These are phyloP conservation scores for Mobula birostris DNA, from an alignment of 2,113 vertebrate species.

Conservation along the genomic window DNA sequence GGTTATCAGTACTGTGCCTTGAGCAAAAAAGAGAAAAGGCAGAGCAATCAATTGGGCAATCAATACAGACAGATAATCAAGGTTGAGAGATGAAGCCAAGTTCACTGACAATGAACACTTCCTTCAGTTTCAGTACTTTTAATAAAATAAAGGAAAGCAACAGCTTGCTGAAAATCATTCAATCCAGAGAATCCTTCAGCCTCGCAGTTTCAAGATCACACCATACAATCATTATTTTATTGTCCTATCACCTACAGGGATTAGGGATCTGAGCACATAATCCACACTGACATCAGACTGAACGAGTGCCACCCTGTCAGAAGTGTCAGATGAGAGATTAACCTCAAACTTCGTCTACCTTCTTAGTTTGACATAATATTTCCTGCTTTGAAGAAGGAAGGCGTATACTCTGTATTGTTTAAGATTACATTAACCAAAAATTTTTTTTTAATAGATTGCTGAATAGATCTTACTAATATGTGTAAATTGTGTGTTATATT, in stretches of 20 bases:
- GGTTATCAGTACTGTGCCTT: not conserved
- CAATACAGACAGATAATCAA: slow-evolving; percentile 28
- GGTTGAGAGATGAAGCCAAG: not conserved
- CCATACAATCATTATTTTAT: not conserved
- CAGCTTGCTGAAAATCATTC: slow-evolving; percentile 3
- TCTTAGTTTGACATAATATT: too few species aligned
- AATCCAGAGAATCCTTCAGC: not conserved
- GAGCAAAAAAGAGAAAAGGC: not conserved
- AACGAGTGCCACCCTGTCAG: too few species aligned
- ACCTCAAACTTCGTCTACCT: too few species aligned
- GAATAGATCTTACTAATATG: too few species aligned
- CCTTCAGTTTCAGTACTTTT: not conserved
- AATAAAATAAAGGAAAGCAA: slow-evolving; percentile 17
- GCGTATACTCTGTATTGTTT: too few species aligned
- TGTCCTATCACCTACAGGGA: not conserved
- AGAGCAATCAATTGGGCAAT: not conserved
- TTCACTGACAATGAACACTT: slow-evolving; percentile 2
- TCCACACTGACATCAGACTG: too few species aligned
- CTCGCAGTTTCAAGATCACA: not conserved
- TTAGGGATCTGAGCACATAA: too few species aligned
- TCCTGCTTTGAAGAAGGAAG: too few species aligned
- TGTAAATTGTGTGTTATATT: too few species aligned
- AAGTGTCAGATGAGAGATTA: too few species aligned
- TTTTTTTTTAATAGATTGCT: too few species aligned
- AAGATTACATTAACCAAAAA: too few species aligned